These are phyloP conservation scores for Hephaestus fuliginosus DNA, from an alignment of 2,797 vertebrate species.

Conservation along the genomic window DNA sequence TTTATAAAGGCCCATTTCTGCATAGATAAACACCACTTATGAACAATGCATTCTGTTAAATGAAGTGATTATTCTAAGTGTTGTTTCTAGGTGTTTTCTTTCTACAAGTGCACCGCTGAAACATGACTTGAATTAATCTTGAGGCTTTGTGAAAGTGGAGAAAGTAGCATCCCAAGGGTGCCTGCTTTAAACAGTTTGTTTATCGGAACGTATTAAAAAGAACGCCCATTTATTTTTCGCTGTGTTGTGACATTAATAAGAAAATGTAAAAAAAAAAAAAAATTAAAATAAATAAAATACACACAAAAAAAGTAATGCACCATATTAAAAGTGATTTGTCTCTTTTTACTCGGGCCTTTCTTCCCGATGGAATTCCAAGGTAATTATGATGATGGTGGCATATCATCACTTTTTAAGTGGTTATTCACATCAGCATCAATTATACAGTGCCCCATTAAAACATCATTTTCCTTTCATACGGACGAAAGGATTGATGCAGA, in stretches of 20 bases:
- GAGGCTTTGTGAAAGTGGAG: conserved; percentile 36
- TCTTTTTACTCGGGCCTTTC: conserved; percentile 7
- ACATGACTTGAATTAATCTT: conserved; percentile 65
- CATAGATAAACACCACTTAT: conserved; percentile 34
- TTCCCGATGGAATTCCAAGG: conserved; percentile 51
- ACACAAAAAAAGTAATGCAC: conserved; percentile 5
- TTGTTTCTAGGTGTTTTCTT: conserved; percentile 46
- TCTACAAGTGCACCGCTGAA: conserved; percentile 30
- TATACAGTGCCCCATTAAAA: conserved; percentile 31
- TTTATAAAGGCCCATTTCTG: neutral
- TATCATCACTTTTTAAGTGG: conserved; percentile 61
- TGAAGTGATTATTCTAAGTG: conserved; percentile 38
- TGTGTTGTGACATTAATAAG: conserved; percentile 28
- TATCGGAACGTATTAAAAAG: conserved; percentile 47
- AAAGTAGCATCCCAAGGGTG: conserved; percentile 57
- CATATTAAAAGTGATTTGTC: conserved; percentile 38
- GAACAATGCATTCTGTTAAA: conserved; percentile 35
- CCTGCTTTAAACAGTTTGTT: conserved; percentile 36
- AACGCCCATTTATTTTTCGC: conserved; percentile 44
- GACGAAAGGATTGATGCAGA: conserved; percentile 25
- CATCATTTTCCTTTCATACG: conserved; percentile 18
- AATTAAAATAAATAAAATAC: no score
- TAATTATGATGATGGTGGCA: conserved; percentile 56
- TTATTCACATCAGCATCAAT: conserved; percentile 51
- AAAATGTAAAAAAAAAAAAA: neutral